These are phyloP conservation scores for Nephila pilipes DNA, from an alignment of 1,140 invertebrate species.

Conservation along the genomic window DNA sequence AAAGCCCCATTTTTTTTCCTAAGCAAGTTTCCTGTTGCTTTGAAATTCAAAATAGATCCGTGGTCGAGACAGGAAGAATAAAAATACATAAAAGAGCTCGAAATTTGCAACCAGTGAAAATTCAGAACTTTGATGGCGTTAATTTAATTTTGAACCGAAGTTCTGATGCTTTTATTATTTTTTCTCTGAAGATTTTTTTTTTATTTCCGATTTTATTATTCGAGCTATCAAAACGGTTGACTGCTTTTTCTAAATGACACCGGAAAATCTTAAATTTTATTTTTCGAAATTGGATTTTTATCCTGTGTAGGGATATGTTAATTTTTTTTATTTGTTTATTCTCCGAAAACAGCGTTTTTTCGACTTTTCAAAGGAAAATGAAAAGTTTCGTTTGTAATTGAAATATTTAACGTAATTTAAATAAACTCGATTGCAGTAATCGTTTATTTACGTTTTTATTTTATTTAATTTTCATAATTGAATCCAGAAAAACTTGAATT, in stretches of 20 bases:
- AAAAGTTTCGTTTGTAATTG: not conserved
- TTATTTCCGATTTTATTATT: not conserved
- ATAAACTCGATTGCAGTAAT: not conserved
- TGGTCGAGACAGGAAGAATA: slow-evolving; percentile 6
- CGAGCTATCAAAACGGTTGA: slow-evolving; percentile 4
- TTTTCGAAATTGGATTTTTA: slow-evolving; percentile 33
- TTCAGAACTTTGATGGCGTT: slow-evolving; percentile 21
- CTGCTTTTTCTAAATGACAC: not conserved
- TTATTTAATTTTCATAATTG: no score
- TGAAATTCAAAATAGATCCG: slow-evolving; percentile 51
- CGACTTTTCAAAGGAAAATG: not conserved
- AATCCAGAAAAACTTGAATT: no score
- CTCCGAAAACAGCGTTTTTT: not conserved
- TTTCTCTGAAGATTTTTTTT: not conserved
- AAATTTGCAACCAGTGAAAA: slow-evolving; percentile 30
- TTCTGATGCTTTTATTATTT: not conserved
- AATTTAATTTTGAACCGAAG: slow-evolving; percentile 37
- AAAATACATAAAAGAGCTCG: slow-evolving; percentile 32
- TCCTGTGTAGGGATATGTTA: not conserved
- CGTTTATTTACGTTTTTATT: no score
- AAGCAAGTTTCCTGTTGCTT: slow-evolving; percentile 18
- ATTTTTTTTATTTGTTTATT: not conserved
- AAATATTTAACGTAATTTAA: not conserved
- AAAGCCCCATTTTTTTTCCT: slow-evolving; percentile 1
- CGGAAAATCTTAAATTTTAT: not conserved